Evolutionary conservation across 2,888 invertebrate genomes (phyloP).

Genomic region (Metellina segmentata): DNA sequence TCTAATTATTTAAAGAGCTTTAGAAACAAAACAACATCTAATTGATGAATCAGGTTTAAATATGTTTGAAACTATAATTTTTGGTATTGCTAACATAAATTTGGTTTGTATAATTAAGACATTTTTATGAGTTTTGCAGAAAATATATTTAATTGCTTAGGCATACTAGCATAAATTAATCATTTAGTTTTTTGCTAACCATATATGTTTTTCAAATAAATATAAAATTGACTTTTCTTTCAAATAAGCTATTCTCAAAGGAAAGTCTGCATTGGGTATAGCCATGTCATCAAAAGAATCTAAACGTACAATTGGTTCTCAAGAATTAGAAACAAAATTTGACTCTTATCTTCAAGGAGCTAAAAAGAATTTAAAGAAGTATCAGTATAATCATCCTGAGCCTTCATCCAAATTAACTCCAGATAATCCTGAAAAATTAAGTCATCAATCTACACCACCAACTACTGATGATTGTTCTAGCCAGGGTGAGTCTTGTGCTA

Average conservation of each 20-base stretch:
- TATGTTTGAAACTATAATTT: too few relatives aligned
- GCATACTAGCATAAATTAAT: too few relatives aligned
- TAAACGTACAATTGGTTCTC: not conserved
- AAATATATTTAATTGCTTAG: too few relatives aligned
- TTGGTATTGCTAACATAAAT: too few relatives aligned
- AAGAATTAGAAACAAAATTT: slow-evolving; percentile 48
- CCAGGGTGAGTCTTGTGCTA: slow-evolving; percentile 5
- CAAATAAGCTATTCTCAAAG: not conserved
- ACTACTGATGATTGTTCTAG: not conserved
- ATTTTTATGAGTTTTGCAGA: too few relatives aligned
- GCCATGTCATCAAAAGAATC: not conserved
- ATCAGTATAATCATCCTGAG: not conserved
- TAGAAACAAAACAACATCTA: too few relatives aligned
- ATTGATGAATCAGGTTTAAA: too few relatives aligned
- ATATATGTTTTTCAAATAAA: not conserved
- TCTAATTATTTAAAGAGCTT: too few relatives aligned
- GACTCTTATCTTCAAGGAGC: slow-evolving; percentile 34
- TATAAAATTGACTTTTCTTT: not conserved
- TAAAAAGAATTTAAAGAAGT: not conserved
- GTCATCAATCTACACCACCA: not conserved
- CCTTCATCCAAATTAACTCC: not conserved
- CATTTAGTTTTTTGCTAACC: too few relatives aligned
- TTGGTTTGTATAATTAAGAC: too few relatives aligned
- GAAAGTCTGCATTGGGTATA: not conserved
- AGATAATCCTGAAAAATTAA: slow-evolving; percentile 3